A percentile compares a stretch with the other conserved stretches of the same genome.
Evolutionary conservation across 2,797 vertebrate genomes (phyloP).

Genomic region (Urosaurus nigricauda): DNA sequence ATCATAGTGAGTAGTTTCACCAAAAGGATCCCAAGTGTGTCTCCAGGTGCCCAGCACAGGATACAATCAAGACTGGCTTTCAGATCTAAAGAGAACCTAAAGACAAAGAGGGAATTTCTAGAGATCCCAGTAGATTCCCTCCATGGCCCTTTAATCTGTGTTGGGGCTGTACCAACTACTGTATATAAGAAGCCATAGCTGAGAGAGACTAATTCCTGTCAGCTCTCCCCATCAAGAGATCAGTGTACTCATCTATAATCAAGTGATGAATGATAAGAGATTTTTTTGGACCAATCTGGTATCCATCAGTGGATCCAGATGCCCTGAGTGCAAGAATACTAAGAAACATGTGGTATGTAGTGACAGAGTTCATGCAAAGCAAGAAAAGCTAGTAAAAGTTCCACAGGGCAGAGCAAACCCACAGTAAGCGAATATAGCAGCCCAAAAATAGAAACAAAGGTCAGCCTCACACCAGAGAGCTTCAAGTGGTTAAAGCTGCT

Average conservation of each 20-base stretch:
- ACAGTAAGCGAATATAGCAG: not conserved
- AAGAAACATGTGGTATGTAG: no score
- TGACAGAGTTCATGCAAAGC: not conserved
- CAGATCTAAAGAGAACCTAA: not conserved
- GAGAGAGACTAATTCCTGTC: not conserved
- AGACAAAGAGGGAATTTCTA: not conserved
- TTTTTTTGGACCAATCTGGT: not conserved
- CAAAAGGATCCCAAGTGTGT: not conserved
- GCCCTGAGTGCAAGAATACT: no score
- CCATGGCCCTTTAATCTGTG: not conserved
- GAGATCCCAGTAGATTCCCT: not conserved
- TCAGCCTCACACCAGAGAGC: not conserved
- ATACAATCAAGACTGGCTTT: not conserved
- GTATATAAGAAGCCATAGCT: not conserved
- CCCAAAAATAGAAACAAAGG: not conserved
- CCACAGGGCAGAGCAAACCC: not conserved
- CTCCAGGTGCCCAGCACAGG: not conserved
- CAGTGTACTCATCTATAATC: not conserved
- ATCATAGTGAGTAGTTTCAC: not conserved
- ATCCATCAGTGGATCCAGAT: not conserved
- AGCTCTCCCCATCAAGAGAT: not conserved
- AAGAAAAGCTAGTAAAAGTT: not conserved
- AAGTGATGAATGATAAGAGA: not conserved
- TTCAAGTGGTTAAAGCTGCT: not conserved
- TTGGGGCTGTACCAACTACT: not conserved